Evolutionary conservation across 2,888 invertebrate genomes (phyloP), one percentile per base, ranked within the genome.

Genomic region (Agrochola macilenta): DNA sequence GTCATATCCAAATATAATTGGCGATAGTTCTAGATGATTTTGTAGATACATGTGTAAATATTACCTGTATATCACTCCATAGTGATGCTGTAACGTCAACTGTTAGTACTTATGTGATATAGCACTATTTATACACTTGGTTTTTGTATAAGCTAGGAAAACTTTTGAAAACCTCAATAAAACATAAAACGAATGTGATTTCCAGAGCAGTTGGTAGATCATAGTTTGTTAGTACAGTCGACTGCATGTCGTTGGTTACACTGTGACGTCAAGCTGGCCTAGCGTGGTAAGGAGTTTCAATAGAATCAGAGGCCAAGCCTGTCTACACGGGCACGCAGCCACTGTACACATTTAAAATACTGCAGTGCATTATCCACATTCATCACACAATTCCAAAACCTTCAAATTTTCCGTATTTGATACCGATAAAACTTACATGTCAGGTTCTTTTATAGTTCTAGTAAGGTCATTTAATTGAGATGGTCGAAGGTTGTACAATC

Each of bases 71-170:
- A 69, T 81, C 78, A 87, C 78, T 60, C n/a, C 23, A 74, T 81
- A 81, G 68, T 88, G 81, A 88, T 89, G 75, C 80, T 77, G 69
- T 83, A 76, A 81, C 58, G 46, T 79, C 69, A 80, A 82, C 49
- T 74, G 68, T 88, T 87, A 83, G 82, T 82, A 88, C 82, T 86
- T 86, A 86, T 89, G 88, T 90, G 89, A 90, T 90, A 89, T 83
- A 85, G 82, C 81, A 68, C 64, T 81, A 84, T 79, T 69, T 63
- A 52, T 63, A 26, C 75, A 79, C 76, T 87, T 83, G 81, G 81
- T 82, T 88, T 88, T 84, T 84, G 78, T 76, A 74, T 75, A 58
- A n/a, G 30, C 69, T 69, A 46, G 20, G 14, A 3, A 69, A 9
- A 69, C 14, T 46, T 9, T 46, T 58, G 7, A 30, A 39, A 49